Conservation (phyloP, 1,140 invertebrate genomes). For the Magallana gigas region DNA sequence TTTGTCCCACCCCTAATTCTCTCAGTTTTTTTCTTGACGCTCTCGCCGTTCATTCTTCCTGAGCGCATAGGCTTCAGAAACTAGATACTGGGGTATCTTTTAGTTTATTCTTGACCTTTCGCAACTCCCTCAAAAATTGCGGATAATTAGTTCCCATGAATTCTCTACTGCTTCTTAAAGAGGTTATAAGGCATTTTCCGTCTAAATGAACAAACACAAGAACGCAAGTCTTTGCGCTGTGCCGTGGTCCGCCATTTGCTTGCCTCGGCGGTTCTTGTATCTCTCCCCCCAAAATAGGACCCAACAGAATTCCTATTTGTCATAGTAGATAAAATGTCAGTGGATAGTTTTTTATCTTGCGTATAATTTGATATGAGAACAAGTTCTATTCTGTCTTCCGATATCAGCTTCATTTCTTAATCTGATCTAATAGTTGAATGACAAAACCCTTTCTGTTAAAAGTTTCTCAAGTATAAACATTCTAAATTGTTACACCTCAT, state of each 20-base stretch:
- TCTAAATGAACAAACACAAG: conserved; percentile 36
- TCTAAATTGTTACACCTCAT: conserved; percentile 34
- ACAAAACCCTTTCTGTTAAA: conserved; percentile 16
- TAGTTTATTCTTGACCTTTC: conserved; percentile 20
- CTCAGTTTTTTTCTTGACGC: not conserved
- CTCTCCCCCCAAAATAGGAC: not conserved
- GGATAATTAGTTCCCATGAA: conserved; percentile 16
- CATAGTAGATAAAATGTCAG: conserved; percentile 22
- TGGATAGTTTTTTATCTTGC: not conserved
- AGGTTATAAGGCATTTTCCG: conserved; percentile 23
- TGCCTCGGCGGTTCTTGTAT: not conserved
- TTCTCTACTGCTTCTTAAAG: not conserved
- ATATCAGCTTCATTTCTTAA: conserved; percentile 14
- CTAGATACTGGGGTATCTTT: conserved; percentile 1
- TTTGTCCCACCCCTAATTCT: not conserved
- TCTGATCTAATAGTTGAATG: not conserved
- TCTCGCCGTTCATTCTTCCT: not conserved
- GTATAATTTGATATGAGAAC: conserved; percentile 26
- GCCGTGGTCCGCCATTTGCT: not conserved
- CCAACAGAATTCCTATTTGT: not conserved
- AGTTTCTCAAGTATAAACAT: conserved; percentile 27
- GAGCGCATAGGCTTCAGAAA: not conserved
- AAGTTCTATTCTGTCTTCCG: not conserved
- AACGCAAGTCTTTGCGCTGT: not conserved
- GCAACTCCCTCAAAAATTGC: conserved; percentile 12